A percentile compares a stretch with the other conserved stretches of the same genome.
These are phyloP conservation scores for Pangasius mekongensis DNA, from an alignment of 2,797 vertebrate species.

Conservation along the genomic window DNA sequence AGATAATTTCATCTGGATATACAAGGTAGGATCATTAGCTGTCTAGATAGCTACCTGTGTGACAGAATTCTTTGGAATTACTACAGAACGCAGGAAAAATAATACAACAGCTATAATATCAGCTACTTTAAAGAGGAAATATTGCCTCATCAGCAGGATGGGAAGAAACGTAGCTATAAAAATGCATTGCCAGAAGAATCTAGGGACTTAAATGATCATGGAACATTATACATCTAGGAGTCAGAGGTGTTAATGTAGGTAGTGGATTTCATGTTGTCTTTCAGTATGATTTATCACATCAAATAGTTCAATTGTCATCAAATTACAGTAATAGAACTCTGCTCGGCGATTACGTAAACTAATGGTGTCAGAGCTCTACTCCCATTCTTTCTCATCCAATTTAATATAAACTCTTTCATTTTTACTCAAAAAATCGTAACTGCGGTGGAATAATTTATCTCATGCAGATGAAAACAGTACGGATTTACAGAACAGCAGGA, in stretches of 20 bases:
- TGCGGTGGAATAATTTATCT: background rate
- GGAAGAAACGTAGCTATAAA: background rate
- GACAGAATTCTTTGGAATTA: background rate
- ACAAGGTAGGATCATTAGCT: background rate
- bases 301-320: background rate
- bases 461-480: background rate
- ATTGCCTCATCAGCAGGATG: background rate
- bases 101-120: background rate
- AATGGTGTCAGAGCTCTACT: background rate
- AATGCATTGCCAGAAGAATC: background rate
- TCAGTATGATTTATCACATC: background rate
- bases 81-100: background rate
- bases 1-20: background rate
- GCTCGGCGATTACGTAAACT: background rate
- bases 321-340: background rate
- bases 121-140: background rate
- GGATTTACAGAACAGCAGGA: background rate
- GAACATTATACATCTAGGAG: background rate
- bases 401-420: background rate
- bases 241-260: conserved; percentile 4
- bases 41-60: background rate
- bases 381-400: background rate
- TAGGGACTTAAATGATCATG: background rate
- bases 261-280: background rate
- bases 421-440: background rate